phyloP scores from a whole-genome alignment of 2,888 invertebrate genomes.

The Ophion slaviceki region DNA sequence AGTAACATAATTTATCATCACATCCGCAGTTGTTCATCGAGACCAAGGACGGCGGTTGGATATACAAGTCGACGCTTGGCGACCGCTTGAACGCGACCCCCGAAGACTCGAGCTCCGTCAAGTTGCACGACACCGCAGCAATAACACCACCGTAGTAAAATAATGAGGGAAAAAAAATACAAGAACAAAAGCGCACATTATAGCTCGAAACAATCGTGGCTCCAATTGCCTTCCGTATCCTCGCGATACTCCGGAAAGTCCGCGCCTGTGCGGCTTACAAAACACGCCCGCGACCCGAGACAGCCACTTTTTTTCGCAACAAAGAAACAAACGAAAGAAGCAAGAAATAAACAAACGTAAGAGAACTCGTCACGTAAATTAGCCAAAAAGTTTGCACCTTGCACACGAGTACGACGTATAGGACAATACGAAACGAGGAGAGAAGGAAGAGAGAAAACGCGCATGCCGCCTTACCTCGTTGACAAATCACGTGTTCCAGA shows the following conservation, averaged over 20 bases:
- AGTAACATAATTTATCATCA: constrained; percentile 42
- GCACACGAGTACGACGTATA: constrained; percentile 19
- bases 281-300: not conserved
- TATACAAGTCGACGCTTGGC: constrained; percentile 85
- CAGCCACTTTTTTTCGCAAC: not conserved
- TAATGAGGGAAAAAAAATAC: not conserved
- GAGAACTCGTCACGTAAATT: constrained; percentile 49
- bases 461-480: constrained; percentile 27
- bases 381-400: constrained; percentile 57
- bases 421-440: constrained; percentile 16
- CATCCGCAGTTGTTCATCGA: constrained; percentile 87
- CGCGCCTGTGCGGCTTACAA: not conserved
- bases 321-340: not conserved
- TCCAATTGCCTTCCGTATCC: constrained; percentile 25
- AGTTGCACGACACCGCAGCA: constrained; percentile 62
- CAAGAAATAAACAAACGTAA: constrained; percentile 9
- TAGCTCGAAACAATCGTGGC: constrained; percentile 31
- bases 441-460: constrained; percentile 21
- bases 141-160: constrained; percentile 63
- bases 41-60: constrained; percentile 88
- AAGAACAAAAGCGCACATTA: constrained; percentile 52
- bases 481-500: constrained; percentile 23
- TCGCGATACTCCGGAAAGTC: constrained; percentile 17
- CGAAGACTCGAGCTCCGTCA: constrained; percentile 67
- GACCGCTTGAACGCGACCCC: constrained; percentile 81